phyloP scores from a whole-genome alignment of 2,797 vertebrate genomes.

The Rallus crepitans region DNA sequence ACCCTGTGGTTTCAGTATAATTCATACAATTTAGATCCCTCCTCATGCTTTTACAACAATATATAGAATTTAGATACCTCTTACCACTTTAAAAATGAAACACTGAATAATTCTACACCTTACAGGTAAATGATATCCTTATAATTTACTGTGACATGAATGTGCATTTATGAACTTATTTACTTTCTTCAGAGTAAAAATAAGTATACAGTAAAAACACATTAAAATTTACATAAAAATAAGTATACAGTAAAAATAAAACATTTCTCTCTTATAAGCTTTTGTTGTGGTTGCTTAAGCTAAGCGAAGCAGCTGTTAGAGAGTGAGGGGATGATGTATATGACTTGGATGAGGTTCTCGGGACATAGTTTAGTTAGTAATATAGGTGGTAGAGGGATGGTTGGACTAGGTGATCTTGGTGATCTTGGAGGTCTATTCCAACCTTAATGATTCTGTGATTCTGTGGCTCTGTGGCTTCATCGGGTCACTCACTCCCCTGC shows the following conservation, averaged over 20 bases:
- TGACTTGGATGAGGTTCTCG: too few species aligned
- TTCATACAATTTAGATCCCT: neutral
- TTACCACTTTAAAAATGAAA: constrained; percentile 17
- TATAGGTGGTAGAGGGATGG: too few species aligned
- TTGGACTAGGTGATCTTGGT: too few species aligned
- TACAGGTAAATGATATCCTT: neutral
- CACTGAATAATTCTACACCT: constrained; percentile 7
- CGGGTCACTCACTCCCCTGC: neutral
- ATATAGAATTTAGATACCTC: constrained; percentile 10
- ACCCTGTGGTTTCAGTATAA: neutral
- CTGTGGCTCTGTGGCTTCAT: neutral
- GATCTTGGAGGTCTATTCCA: too few species aligned
- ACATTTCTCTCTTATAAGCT: neutral
- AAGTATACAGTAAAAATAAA: neutral
- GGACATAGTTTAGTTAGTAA: too few species aligned
- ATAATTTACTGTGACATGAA: neutral
- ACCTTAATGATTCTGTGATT: too few species aligned
- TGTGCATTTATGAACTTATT: neutral
- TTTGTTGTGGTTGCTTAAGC: neutral
- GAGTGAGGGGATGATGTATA: neutral
- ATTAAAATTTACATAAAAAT: too few species aligned
- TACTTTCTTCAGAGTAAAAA: neutral
- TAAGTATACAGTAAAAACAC: neutral
- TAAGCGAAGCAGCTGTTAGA: neutral
- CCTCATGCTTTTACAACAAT: neutral